Conservation (phyloP, 2,888 invertebrate genomes). For the Synanthedon formicaeformis region DNA sequence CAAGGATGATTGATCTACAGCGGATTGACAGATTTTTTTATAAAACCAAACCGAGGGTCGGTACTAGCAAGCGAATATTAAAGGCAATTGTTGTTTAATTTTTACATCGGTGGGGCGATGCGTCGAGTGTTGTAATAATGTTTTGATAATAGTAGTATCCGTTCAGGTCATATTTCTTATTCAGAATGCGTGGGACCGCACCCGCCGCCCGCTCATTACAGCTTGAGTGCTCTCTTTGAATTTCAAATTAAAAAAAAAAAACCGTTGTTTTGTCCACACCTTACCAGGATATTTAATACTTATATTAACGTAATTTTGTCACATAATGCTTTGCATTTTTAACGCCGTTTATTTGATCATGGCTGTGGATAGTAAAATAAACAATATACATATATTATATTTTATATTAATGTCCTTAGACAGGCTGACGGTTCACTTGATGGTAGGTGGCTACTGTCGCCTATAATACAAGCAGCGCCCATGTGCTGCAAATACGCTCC, state of each 20-base stretch:
- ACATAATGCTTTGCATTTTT: too few species aligned
- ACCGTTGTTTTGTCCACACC: slow-evolving; percentile 19
- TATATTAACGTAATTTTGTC: not conserved
- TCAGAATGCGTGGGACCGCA: slow-evolving; percentile 62
- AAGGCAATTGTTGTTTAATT: slow-evolving; percentile 72
- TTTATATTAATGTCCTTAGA: too few species aligned
- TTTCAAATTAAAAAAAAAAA: slow-evolving; percentile 34
- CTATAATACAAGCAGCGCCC: too few species aligned
- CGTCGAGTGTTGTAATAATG: slow-evolving; percentile 70
- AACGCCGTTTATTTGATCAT: too few species aligned
- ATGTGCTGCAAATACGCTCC: too few species aligned
- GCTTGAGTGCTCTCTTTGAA: slow-evolving; percentile 33
- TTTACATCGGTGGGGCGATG: slow-evolving; percentile 62
- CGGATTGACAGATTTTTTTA: slow-evolving; percentile 69
- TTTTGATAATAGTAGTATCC: slow-evolving; percentile 70
- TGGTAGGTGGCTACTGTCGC: too few species aligned
- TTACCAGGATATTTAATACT: not conserved
- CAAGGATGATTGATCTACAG: slow-evolving; percentile 66
- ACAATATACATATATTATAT: too few species aligned
- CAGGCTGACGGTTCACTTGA: too few species aligned
- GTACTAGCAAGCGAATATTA: slow-evolving; percentile 62
- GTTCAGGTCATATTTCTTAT: slow-evolving; percentile 69
- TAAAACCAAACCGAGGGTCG: slow-evolving; percentile 52
- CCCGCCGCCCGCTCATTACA: slow-evolving; percentile 22
- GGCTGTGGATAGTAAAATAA: too few species aligned